Base-by-base conservation (phyloP, 2,888 invertebrate genomes). In the Parnassius smintheus region DNA sequence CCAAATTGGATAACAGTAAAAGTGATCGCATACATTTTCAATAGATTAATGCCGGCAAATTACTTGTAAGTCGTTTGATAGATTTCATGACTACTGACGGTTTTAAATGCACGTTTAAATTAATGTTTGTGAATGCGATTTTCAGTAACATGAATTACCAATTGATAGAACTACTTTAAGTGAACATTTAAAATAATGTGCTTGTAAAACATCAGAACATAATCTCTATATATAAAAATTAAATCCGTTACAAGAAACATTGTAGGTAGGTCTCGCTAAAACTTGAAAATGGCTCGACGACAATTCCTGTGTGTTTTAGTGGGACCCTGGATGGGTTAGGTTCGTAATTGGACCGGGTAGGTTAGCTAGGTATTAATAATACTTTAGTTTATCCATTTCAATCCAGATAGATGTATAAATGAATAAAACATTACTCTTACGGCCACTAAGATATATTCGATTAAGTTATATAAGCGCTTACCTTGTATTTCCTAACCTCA, bases 1-100 rank as follows among this genome's bases (percentile, higher is more conserved):
- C 88, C 77, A 89, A 91, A 90, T 91, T 89, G 89, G 86, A 88
- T 90, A 91, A 89, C 89, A 91, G 90, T 90, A 90, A 89, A 88
- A 89, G 86, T 88, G 88, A 85, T 90, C 89, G 86, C 88, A 89
- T 86, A 88, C 85, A 76, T 86, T 78, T 88, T 82, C 81, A 80
- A 84, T 85, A 81, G 82, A 83, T 85, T 85, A 85, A 83, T 81
- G 77, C 78, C 72, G 71, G 70, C 71, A 72, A 72, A 76, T 62
- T 70, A 71, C 68, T 70, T 67, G 67, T 56, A 66, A 68, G 44
- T 53, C 56, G 56, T 13, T 35, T 25, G 65, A 77, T 80, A 75
- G 77, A 82, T 86, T 84, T 81, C 82, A 83, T 79, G 81, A 81
- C 74, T 77, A 80, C 83, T 80, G 78, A 82, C 75, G 85, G 85